Percentiles rank a stretch among this genome's conserved stretches.
Evolutionary conservation across 1,140 invertebrate species (phyloP).

Genomic region (Amphibalanus amphitrite): DNA sequence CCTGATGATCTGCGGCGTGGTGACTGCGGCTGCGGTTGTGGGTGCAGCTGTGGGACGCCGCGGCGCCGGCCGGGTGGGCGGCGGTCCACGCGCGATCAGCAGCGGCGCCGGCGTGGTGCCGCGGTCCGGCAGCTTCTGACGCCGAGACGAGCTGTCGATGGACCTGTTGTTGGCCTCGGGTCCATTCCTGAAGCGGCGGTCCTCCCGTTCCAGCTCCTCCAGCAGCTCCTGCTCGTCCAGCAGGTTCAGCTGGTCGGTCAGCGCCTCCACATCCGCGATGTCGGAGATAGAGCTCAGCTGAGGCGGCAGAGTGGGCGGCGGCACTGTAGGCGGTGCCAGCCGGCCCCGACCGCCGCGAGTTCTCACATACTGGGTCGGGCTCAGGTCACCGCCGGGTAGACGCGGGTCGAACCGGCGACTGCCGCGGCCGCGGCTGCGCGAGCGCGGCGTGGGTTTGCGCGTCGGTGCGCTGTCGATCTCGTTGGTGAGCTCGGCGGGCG

Average conservation of each 20-base stretch:
- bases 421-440: too few relatives aligned
- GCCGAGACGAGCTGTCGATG: background rate
- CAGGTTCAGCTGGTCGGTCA: background rate
- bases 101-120: background rate
- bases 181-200: background rate
- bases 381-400: background rate
- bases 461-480: background rate
- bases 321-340: too few relatives aligned
- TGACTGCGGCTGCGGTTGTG: background rate
- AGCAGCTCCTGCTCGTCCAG: background rate
- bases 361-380: background rate
- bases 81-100: too few relatives aligned
- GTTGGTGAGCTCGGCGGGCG: background rate
- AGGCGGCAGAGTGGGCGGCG: background rate
- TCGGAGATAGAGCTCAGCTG: too few relatives aligned
- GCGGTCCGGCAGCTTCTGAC: too few relatives aligned
- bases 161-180: background rate
- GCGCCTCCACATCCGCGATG: background rate
- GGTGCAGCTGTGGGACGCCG: background rate
- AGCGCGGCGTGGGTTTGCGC: too few relatives aligned
- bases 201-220: background rate
- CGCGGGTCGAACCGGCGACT: background rate
- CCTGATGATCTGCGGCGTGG: background rate
- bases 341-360: too few relatives aligned
- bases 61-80: too few relatives aligned